A percentile compares a stretch with the other conserved stretches of the same genome.
phyloP scores from a whole-genome alignment of 2,797 vertebrate species.

The Coregonus sp. region DNA sequence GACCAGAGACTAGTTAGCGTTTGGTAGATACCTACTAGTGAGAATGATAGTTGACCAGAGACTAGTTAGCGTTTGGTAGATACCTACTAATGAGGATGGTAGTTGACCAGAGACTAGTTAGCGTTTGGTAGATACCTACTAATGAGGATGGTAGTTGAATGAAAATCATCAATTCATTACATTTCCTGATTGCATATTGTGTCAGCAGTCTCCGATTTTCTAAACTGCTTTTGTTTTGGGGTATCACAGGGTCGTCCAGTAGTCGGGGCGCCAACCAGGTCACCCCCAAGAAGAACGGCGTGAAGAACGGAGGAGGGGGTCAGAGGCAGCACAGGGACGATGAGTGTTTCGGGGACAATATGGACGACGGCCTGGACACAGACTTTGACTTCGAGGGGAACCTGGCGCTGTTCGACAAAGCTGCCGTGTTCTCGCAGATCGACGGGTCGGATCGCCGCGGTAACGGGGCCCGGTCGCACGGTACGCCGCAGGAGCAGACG shows the following conservation, averaged over 20 bases:
- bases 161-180: too few relatives aligned
- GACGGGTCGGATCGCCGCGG: conserved; percentile 87
- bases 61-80: too few relatives aligned
- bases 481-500: conserved; percentile 84
- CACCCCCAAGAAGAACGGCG: conserved; percentile 92
- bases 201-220: neutral
- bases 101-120: too few relatives aligned
- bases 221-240: conserved; percentile 8
- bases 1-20: too few relatives aligned
- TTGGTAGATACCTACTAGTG: too few relatives aligned
- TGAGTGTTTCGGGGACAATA: conserved; percentile 92
- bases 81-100: too few relatives aligned
- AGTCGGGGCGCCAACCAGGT: conserved; percentile 89
- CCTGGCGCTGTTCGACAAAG: conserved; percentile 96
- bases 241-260: conserved; percentile 89
- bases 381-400: conserved; percentile 99
- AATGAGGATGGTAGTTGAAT: too few relatives aligned
- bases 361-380: conserved; percentile 89
- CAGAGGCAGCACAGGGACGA: conserved; percentile 93
- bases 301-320: conserved; percentile 88
- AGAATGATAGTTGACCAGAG: too few relatives aligned
- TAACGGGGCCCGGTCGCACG: conserved; percentile 85
- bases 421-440: conserved; percentile 93
- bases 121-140: too few relatives aligned
- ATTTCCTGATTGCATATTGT: too few relatives aligned